A percentile compares a stretch with the other conserved stretches of the same genome.
Conservation (phyloP, 2,113 vertebrate species). For the Petrocephalus zakoni region DNA sequence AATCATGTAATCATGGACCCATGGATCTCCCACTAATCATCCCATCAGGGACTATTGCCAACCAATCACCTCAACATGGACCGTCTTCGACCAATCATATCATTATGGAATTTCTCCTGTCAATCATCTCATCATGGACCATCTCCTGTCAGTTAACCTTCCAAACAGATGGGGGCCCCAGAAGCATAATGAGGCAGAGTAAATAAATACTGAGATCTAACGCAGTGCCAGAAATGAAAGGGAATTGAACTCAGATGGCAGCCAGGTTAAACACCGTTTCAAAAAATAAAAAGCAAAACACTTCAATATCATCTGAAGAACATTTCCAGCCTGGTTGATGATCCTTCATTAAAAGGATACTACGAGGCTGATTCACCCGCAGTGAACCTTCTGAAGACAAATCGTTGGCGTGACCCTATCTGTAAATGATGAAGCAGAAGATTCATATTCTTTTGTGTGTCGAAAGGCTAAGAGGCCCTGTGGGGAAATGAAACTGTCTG, state of each 20-base stretch:
- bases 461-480: background rate
- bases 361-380: background rate
- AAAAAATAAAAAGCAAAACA: background rate
- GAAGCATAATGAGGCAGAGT: background rate
- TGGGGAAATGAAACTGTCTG: background rate
- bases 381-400: background rate
- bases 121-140: background rate
- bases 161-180: background rate
- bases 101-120: background rate
- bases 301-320: background rate
- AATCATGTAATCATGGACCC: background rate
- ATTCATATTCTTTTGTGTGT: background rate
- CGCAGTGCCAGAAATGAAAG: background rate
- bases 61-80: background rate
- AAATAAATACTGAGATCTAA: conserved; percentile 1
- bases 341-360: background rate
- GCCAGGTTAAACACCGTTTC: background rate
- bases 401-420: background rate
- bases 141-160: background rate
- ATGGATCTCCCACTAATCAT: background rate
- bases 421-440: background rate
- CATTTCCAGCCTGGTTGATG: background rate
- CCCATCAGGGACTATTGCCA: background rate
- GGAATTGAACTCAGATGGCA: background rate
- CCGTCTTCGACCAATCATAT: background rate